Evolutionary conservation across 2,888 invertebrate genomes (phyloP), one percentile per base, ranked within the genome.

Genomic region (Euplexia lucipara): DNA sequence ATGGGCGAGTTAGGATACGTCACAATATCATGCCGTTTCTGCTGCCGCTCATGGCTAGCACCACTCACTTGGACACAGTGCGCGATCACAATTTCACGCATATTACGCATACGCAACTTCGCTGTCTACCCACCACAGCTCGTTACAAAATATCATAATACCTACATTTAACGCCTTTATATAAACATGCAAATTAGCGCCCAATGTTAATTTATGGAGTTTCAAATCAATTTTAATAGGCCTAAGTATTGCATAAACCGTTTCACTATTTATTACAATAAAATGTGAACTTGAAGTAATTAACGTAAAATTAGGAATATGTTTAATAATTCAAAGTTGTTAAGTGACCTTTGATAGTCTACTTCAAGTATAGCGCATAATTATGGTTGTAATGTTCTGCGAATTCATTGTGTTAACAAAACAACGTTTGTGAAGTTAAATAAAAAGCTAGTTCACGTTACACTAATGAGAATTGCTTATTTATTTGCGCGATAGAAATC

Each of bases 111-210:
- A 61, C 54, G 45, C 64, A 64, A 59, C 47, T 48, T 22, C 18
- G 18, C 16, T 5, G 26, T 3, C 51, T 45, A 51, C 44, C 52
- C 8, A 44, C 47, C 48, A 10, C 51, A 26, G 37, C 26, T 51
- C 12, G 47, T 79, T 81, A 65, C 74, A 65, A 72, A 75, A 82
- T 65, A 66, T 34, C 34, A 69, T 44, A 58, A 59, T 63, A 69
- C 62, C 56, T 39, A 52, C 62, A 60, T 51, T 39, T 57, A 56
- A 69, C 49, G 37, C 54, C 32, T 65, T 51, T 60, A 51, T 56
- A 51, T 45, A 66, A 80, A 70, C 49, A 75, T 70, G 47, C 8
- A 77, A 70, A 78, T 68, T 65, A 66, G 35, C 30, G 12, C 8
- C n/a, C 6, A 1, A 39, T 53, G 14, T 42, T 42, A 44, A 60